phyloP scores from a whole-genome alignment of 2,113 vertebrate species.

The Esox niger region DNA sequence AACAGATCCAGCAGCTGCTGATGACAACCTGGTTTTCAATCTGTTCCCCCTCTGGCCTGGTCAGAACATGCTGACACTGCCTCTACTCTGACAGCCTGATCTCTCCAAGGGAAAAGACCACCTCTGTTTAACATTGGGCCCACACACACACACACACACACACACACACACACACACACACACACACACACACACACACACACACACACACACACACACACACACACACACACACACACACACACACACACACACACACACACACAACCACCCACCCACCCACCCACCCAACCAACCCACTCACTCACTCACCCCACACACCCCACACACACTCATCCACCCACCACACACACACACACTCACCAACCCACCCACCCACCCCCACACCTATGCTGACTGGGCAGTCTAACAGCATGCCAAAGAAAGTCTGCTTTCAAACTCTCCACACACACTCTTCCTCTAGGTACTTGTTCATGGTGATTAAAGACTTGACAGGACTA shows the following conservation, averaged over 20 bases:
- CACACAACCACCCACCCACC: too few species aligned
- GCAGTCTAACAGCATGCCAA: constrained; percentile 49
- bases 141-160: background rate
- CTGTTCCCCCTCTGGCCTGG: background rate
- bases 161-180: constrained; percentile 11
- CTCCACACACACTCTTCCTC: constrained; percentile 28
- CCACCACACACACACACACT: too few species aligned
- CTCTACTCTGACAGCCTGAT: constrained; percentile 41
- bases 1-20: too few species aligned
- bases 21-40: background rate
- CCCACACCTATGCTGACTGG: constrained; percentile 2
- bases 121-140: constrained; percentile 40
- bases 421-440: constrained; percentile 52
- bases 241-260: constrained; percentile 9
- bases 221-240: background rate
- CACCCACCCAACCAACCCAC: background rate
- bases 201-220: too few species aligned
- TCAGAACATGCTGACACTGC: constrained; percentile 26
- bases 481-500: constrained; percentile 60
- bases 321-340: too few species aligned
- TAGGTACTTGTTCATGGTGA: constrained; percentile 53
- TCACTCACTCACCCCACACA: constrained; percentile 1
- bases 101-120: constrained; percentile 25
- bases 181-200: constrained; percentile 9
- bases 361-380: background rate